phyloP scores from a whole-genome alignment of 2,888 invertebrate genomes.

The Cryptocephalus primarius region DNA sequence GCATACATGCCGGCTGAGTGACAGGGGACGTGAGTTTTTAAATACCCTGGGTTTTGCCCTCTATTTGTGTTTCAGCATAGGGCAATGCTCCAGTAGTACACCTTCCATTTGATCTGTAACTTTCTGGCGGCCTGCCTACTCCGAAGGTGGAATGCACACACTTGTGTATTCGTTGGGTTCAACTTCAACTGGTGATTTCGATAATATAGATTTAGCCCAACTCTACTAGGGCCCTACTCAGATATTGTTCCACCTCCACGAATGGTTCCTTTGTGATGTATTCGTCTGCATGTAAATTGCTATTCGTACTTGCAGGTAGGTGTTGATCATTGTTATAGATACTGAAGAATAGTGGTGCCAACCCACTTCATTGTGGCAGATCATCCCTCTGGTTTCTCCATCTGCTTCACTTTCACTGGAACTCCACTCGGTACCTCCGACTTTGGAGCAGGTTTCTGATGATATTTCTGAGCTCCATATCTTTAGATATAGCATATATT shows the following conservation, averaged over 20 bases:
- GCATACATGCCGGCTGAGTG: not conserved
- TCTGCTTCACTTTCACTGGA: not conserved
- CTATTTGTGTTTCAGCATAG: not conserved
- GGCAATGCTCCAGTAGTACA: no score
- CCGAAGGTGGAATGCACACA: not conserved
- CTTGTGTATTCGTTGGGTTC: not conserved
- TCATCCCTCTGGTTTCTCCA: not conserved
- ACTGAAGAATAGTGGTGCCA: not conserved
- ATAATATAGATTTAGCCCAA: not conserved
- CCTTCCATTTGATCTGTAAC: not conserved
- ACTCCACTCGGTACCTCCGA: not conserved
- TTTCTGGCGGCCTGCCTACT: not conserved
- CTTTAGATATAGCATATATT: not conserved
- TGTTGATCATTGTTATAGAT: not conserved
- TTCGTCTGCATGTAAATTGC: no score
- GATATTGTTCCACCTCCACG: not conserved
- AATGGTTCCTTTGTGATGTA: not conserved
- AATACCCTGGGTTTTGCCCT: not conserved
- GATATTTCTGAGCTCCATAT: not conserved
- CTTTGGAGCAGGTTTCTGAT: not conserved
- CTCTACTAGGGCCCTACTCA: not conserved
- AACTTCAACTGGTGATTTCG: not conserved
- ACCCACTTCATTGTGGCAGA: not conserved
- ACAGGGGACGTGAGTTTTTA: not conserved
- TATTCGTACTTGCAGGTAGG: not conserved